These are phyloP conservation scores for Typhlichthys eigenmanni DNA, from an alignment of 2,797 vertebrate genomes.

Conservation along the genomic window DNA sequence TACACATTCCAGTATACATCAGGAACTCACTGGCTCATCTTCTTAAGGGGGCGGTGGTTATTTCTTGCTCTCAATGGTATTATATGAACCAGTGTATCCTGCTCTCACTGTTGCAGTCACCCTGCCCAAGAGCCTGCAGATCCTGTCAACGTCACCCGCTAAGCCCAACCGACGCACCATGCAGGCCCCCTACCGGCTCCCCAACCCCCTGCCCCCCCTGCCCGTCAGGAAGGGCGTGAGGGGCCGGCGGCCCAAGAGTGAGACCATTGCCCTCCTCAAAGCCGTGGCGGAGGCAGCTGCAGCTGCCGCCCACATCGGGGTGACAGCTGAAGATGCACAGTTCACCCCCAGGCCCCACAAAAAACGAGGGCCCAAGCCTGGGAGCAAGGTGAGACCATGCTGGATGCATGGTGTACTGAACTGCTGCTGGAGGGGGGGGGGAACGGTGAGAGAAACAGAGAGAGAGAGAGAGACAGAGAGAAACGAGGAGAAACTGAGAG, in stretches of 20 bases:
- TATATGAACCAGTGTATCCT: neutral
- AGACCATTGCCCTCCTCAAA: constrained; percentile 82
- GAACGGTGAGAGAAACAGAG: neutral
- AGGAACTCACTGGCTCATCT: too few species aligned
- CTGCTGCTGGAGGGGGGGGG: neutral
- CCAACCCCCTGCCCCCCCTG: constrained; percentile 73
- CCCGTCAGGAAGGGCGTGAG: constrained; percentile 84
- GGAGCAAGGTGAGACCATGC: constrained; percentile 83
- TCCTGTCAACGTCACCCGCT: constrained; percentile 79
- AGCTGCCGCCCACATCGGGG: constrained; percentile 69
- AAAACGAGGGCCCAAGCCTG: constrained; percentile 87
- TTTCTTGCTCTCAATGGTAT: too few species aligned
- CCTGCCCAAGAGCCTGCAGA: constrained; percentile 79
- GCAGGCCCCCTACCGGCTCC: constrained; percentile 84
- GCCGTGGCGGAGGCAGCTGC: constrained; percentile 74
- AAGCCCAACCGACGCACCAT: constrained; percentile 85
- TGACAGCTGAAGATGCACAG: constrained; percentile 68
- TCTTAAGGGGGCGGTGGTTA: too few species aligned
- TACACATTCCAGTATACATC: too few species aligned
- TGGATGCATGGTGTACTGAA: neutral
- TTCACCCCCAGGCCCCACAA: constrained; percentile 76
- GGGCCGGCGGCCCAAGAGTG: constrained; percentile 79
- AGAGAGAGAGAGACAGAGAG: too few species aligned
- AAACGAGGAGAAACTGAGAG: too few species aligned
- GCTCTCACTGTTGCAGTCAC: constrained; percentile 76